Base-by-base conservation (phyloP, 2,113 vertebrate genomes). In the Dolichallabes microphthalmus region DNA sequence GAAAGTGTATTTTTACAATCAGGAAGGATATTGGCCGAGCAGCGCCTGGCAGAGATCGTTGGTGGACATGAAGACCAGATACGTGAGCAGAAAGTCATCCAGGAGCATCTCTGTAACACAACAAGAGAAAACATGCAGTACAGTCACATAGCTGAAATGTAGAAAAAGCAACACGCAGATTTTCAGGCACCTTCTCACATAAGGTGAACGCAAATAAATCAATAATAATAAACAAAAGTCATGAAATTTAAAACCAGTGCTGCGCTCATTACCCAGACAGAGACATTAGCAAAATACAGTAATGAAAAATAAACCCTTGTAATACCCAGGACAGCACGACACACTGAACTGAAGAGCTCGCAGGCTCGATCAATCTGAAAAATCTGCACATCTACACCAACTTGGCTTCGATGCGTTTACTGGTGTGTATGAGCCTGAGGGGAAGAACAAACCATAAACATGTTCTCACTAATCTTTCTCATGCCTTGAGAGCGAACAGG, bases 1-100 rank as follows among this genome's bases (percentile, higher is more conserved):
- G 39, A 6, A n/a, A 1, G n/a, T 50, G 6, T 39, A 20, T 71
- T 39, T 39, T 39, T 3, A 39, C 5, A 10, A 52, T 82, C 8
- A 13, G 15, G 87, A 98, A 98, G 97, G 98, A 99, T 99, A 99
- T 99, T 99, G 97, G 91, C 96, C 97, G 83, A 99, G 92, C 87
- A 99, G 95, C 3, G 98, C 98, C 92, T 98, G 97, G 91, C 98
- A 99, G 91, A 99, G 94, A 94, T 99, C 98, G 78, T 95, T 93
- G 0, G 98, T 99, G 7, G 98, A 97, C 98, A 95, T 98, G 94
- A 98, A 98, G 87, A 99, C 97, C 0, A 97, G 96, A 90, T 98
- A 98, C 0, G 97, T 98, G 94, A 98, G 93, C 87, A 98, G 94
- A 94, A 98, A 98, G 93, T 98, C 98, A 90, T 99, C 97, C 86